Evolutionary conservation across 2,888 invertebrate species (phyloP).

Genomic region (Mesochorus sp.): DNA sequence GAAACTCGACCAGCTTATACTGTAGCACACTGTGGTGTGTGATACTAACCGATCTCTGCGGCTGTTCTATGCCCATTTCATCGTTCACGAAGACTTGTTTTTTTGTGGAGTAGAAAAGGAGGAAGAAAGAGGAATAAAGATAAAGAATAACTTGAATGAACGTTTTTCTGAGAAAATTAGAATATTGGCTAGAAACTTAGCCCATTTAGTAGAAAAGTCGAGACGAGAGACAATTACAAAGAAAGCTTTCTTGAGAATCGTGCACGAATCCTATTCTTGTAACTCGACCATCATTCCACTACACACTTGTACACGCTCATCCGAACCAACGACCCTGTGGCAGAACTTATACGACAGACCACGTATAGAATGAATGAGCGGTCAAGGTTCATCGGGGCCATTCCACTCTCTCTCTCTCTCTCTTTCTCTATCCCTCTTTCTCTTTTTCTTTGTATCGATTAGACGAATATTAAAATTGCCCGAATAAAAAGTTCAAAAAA

Average conservation of each 20-base stretch:
- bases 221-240: not conserved
- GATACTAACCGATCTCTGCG: not conserved
- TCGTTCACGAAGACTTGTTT: no score
- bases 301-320: constrained; percentile 10
- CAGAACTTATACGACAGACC: constrained; percentile 43
- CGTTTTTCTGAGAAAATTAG: no score
- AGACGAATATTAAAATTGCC: no score
- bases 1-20: constrained; percentile 36
- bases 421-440: not conserved
- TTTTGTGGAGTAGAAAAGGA: not conserved
- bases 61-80: not conserved
- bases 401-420: constrained; percentile 28
- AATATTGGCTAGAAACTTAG: no score
- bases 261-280: constrained; percentile 51
- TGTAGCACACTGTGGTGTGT: not conserved
- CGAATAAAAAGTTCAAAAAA: no score
- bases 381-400: constrained; percentile 50
- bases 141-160: no score
- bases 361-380: constrained; percentile 23
- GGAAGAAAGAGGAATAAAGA: not conserved
- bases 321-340: constrained; percentile 36
- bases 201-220: no score
- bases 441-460: no score
- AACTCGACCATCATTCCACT: constrained; percentile 24
- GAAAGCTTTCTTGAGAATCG: constrained; percentile 23